Base-by-base conservation (phyloP, 2,888 invertebrate genomes). In the Xylophagus ater region DNA sequence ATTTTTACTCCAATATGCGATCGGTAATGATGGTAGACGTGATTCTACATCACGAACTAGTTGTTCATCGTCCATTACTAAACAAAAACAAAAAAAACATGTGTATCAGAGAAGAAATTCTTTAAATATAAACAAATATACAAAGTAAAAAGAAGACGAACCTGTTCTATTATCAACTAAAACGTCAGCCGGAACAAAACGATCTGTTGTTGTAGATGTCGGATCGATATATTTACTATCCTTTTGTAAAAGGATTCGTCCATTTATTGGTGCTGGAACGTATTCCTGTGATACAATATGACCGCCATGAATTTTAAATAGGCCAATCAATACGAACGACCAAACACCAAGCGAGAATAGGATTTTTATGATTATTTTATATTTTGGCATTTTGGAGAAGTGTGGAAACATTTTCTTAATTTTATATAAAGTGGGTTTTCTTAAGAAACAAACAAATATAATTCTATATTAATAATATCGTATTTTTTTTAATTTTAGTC, bases 1-100 rank as follows among this genome's bases (percentile, higher is more conserved):
- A 58, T 82, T 79, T 49, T 78, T 78, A 58, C 78, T 80, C 87
- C 88, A 89, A 62, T 86, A 88, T 41, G 78, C 76, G 33, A 88
- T 77, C 4, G 90, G 90, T 26, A 90, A 69, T 50, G 84, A 88
- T 4, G 89, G 88, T 56, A 88, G 72, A 25, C 80, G 72, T 10
- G 77, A 73, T 60, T 85, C 83, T 40, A 87, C 81, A 56, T 86
- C 84, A 41, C 75, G 76, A 36, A 83, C 78, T 47, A 83, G 68
- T 58, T 80, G 76, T 40, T 81, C 82, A 58, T 89, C 88, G 36
- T 65, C 66, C 58, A 66, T 62, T 43, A 58, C 64, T 60, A 40
- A 19, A 29, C 10, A 9, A 32, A 15, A 26, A 26, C 13, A 13
- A 37, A 29, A 31, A 17, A 18, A 20, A 4, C 4, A 21, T 20